Percentiles rank a stretch among this genome's conserved stretches.
Evolutionary conservation across 2,797 vertebrate genomes (phyloP).

Genomic region (Gymnoscopelus braueri): DNA sequence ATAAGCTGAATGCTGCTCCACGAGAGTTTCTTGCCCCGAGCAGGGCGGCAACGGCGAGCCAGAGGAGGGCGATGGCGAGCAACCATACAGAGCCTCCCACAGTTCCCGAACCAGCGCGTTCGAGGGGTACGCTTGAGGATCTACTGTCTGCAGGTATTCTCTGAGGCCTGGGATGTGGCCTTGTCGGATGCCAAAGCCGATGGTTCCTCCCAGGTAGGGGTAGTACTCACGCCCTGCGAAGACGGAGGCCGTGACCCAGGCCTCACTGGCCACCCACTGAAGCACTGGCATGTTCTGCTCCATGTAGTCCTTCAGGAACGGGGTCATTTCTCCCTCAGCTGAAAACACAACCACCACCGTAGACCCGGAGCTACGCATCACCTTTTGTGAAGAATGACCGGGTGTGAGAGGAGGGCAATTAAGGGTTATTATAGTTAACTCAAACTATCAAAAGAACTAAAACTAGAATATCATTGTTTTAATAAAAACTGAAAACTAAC

Average conservation of each 20-base stretch:
- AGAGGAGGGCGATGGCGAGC: slow-evolving; percentile 46
- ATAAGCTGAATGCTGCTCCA: slow-evolving; percentile 74
- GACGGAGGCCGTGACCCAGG: slow-evolving; percentile 80
- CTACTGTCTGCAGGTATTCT: slow-evolving; percentile 72
- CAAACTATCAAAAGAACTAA: too few species aligned
- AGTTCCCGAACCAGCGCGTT: slow-evolving; percentile 70
- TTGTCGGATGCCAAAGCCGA: slow-evolving; percentile 78
- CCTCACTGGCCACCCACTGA: slow-evolving; percentile 83
- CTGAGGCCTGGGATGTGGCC: slow-evolving; percentile 70
- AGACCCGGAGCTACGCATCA: slow-evolving; percentile 75
- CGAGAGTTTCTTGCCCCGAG: slow-evolving; percentile 68
- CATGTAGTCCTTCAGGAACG: slow-evolving; percentile 80
- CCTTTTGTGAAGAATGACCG: slow-evolving; percentile 37
- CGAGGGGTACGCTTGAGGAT: slow-evolving; percentile 66
- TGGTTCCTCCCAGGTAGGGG: slow-evolving; percentile 76
- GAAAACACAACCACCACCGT: slow-evolving; percentile 81
- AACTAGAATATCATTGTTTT: too few species aligned
- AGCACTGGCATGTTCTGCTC: slow-evolving; percentile 79
- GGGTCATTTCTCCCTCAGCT: slow-evolving; percentile 79
- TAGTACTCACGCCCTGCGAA: slow-evolving; percentile 76
- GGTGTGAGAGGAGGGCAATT: neutral
- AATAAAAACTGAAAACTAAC: too few species aligned
- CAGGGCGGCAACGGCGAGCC: slow-evolving; percentile 54
- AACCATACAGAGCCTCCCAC: slow-evolving; percentile 78
- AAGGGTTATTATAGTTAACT: too few species aligned